A percentile compares a stretch with the other conserved stretches of the same genome.
phyloP scores from a whole-genome alignment of 2,888 invertebrate species.

The Phaedon cochleariae region DNA sequence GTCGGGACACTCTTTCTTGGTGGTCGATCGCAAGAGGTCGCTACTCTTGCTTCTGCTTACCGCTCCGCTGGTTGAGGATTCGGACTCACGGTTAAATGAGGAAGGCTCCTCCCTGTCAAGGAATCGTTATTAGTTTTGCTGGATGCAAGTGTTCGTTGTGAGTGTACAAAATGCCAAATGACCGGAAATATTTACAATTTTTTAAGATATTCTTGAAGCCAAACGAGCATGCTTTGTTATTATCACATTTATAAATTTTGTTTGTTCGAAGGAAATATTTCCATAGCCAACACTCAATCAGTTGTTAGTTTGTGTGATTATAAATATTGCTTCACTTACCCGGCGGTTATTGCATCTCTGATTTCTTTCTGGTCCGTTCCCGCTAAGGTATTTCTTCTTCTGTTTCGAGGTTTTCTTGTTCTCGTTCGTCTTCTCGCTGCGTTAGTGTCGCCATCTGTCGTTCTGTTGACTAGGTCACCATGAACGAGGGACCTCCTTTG shows the following conservation, averaged over 20 bases:
- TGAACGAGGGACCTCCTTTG: slow-evolving; percentile 82
- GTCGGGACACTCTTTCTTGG: slow-evolving; percentile 69
- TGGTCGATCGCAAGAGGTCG: slow-evolving; percentile 70
- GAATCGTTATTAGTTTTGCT: slow-evolving; percentile 40
- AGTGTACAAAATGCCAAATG: slow-evolving; percentile 36
- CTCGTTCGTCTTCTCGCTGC: slow-evolving; percentile 76
- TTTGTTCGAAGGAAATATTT: slow-evolving; percentile 24
- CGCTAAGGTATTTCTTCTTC: slow-evolving; percentile 89
- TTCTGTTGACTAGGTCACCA: slow-evolving; percentile 59
- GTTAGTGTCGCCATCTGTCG: slow-evolving; percentile 52
- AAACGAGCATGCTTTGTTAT: slow-evolving; percentile 42
- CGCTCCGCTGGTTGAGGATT: slow-evolving; percentile 64
- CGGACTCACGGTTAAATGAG: slow-evolving; percentile 57
- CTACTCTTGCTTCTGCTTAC: slow-evolving; percentile 78
- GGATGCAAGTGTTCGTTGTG: slow-evolving; percentile 37
- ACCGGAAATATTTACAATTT: slow-evolving; percentile 39
- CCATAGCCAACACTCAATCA: slow-evolving; percentile 38
- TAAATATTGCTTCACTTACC: slow-evolving; percentile 71
- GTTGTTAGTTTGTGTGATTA: slow-evolving; percentile 39
- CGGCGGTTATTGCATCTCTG: slow-evolving; percentile 79
- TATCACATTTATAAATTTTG: slow-evolving; percentile 23
- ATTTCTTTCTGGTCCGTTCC: slow-evolving; percentile 92
- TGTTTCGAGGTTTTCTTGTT: slow-evolving; percentile 79
- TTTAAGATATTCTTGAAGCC: slow-evolving; percentile 32
- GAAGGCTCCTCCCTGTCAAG: slow-evolving; percentile 57